These are phyloP conservation scores for Cheiracanthium punctorium DNA, from an alignment of 2,888 invertebrate species.

Conservation along the genomic window DNA sequence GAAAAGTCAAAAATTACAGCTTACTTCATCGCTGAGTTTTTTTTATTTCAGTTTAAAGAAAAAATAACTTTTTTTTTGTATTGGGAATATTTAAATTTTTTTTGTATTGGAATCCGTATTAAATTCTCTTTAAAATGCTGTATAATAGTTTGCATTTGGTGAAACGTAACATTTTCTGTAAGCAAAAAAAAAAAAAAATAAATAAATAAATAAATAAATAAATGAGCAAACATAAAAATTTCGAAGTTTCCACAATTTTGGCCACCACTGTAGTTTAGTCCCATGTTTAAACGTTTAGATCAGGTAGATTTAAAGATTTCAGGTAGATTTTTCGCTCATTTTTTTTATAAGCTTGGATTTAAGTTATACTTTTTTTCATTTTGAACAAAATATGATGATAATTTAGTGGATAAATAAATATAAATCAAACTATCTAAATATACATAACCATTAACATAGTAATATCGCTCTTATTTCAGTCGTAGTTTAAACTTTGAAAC, in stretches of 20 bases:
- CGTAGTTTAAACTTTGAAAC: too few species aligned
- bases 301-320: too few species aligned
- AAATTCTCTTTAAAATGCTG: neutral
- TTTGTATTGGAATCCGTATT: neutral
- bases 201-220: too few species aligned
- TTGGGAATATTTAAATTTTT: neutral
- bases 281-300: too few species aligned
- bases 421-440: too few species aligned
- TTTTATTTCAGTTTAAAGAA: neutral
- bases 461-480: too few species aligned
- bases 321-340: too few species aligned
- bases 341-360: too few species aligned
- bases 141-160: neutral
- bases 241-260: neutral
- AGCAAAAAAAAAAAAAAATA: neutral
- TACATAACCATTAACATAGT: too few species aligned
- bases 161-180: neutral
- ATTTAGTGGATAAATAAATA: too few species aligned
- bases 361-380: too few species aligned
- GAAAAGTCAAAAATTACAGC: neutral
- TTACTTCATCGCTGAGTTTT: neutral
- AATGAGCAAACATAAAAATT: neutral
- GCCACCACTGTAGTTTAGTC: neutral
- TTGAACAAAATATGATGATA: too few species aligned
- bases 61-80: neutral